Conservation (phyloP, 2,113 vertebrate genomes). For the Cynocephalus volans region DNA sequence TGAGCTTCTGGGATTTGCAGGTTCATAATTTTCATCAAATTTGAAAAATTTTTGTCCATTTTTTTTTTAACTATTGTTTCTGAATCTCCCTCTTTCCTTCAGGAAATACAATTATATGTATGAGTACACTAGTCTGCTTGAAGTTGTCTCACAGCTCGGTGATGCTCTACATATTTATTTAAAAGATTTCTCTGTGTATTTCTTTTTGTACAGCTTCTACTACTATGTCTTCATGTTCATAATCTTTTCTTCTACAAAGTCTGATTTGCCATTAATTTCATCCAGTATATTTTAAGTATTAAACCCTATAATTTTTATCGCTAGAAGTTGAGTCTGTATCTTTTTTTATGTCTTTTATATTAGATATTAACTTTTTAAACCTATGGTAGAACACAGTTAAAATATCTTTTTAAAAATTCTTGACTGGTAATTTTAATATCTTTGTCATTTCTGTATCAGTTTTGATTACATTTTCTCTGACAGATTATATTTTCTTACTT, state of each 20-base stretch:
- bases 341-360: neutral
- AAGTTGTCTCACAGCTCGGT: neutral
- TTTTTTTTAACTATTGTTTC: neutral
- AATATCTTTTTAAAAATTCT: constrained; percentile 11
- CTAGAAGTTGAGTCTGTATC: neutral
- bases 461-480: neutral
- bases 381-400: constrained; percentile 17
- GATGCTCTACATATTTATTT: neutral
- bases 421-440: constrained; percentile 40
- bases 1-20: neutral
- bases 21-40: neutral
- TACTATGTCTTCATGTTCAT: neutral
- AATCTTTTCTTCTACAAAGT: constrained; percentile 55
- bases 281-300: neutral
- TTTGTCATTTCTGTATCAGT: constrained; percentile 16
- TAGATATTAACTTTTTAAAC: constrained; percentile 43
- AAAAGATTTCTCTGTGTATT: neutral
- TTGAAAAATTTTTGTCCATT: neutral
- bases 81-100: neutral
- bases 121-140: neutral
- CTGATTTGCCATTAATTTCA: neutral
- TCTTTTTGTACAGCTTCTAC: constrained; percentile 7
- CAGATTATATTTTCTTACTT: neutral
- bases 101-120: neutral
- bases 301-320: constrained; percentile 14